Base-by-base conservation (phyloP, 2,797 vertebrate species). In the Ctenochaetus hawaiiensis region DNA sequence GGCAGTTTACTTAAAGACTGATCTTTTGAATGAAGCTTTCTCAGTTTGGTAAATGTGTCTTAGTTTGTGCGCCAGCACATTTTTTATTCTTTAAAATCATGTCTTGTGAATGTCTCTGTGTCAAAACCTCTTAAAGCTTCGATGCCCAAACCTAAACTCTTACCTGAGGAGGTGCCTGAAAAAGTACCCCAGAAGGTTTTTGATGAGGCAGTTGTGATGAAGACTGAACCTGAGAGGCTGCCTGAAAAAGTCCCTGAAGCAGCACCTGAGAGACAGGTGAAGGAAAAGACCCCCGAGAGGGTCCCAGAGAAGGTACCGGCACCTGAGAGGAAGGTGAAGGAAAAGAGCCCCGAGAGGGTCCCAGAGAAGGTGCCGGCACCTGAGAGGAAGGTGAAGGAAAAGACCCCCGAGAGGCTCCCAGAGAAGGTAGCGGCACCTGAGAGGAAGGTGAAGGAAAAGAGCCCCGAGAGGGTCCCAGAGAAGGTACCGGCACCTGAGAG, bases 81-180 rank as follows among this genome's bases (percentile, higher is more conserved):
- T 69, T 51, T 67, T 47, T 2, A 2, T 53, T 85, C 80, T 84
- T 72, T 30, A 39, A 64, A 60, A 67, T 89, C 75, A 89, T 72
- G 59, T 91, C 65, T 84, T 89, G 37, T 89, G 61, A 77, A 64
- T 91, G 85, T 91, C 60, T 89, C 59, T 93, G 67, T 94, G 80
- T 93, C 72, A 81, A 91, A 89, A 72, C 88, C 54, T 91, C 91
- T 93, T 93, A 80, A 94, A 94, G 94, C 75, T 68, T 10, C 78
- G 76, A 88, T 73, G 79, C 82, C 82, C 70, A 83, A 86, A 88
- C 82, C 84, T 68, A 85, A 89, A 87, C 8, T 65, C 5, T 16
- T 76, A 66, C 56, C 78, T 72, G 81, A 78, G 48, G 79, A 86
- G 54, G 34, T 77, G 45, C 63, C 82, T 72, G 80, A 82, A 41